Evolutionary conservation across 2,113 vertebrate genomes (phyloP), one percentile per base, ranked within the genome.

Genomic region (Bambusicola thoracicus): DNA sequence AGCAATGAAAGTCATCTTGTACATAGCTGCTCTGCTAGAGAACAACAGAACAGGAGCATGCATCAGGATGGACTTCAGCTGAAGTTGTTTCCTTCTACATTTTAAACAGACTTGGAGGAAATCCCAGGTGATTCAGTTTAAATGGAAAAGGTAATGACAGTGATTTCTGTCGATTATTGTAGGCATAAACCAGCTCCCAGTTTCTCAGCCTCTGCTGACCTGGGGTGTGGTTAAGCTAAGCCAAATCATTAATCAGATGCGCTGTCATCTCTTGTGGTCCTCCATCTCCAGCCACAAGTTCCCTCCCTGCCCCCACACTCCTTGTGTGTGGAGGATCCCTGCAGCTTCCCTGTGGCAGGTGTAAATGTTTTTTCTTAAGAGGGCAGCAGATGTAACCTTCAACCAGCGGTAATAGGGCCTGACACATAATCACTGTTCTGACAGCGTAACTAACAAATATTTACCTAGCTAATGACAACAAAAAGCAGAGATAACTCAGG

Each of bases 391-490:
- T 41, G 12, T 13, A 76, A 21, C 38, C 3, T 75, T 70, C 83
- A 36, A 41, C 21, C 10, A 17, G 40, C 20, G 48, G 8, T 58
- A 22, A 4, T 17, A 66, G 29, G 65, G 14, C 44, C 38, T 87
- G 86, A 49, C 40, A 70, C 44, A 12, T 86, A 51, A 36, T 65
- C 1, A 2, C 78, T 93, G 66, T 87, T 94, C 87, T 92, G 94
- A 88, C 94, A 92, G 85, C 48, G 79, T 44, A 51, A 30, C 80
- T 85, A 67, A 75, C 96, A 95, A 97, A 97, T 97, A 96, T 96
- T 97, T 97, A 91, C 95, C 92, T 85, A 82, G 0, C 43, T 73
- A 87, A 85, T 66, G 61, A 93, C 93, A 94, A 89, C 73, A 83
- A 93, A 95, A 92, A 97, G 81, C 61, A 82, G 82, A 96, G 95